These are phyloP conservation scores for cattle (Bos taurus) DNA, from an alignment of 2,113 vertebrate species.

Conservation along the genomic window ARS-UCD2.0 NC_037330.1:105802501-105803000, in stretches of 20 bases:
- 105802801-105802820: background rate
- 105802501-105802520: background rate
- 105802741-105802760: background rate
- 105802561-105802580: background rate
- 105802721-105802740: background rate
- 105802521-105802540: background rate
- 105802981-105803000: conserved; percentile 93
- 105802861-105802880: background rate
- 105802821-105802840: background rate
- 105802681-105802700: background rate
- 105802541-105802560: background rate
- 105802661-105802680: background rate
- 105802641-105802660: background rate
- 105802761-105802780: background rate
- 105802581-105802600: background rate
- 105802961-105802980: conserved; percentile 91
- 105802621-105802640: background rate
- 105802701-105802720: background rate
- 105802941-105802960: conserved; percentile 87
- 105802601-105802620: background rate
- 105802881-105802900: background rate
- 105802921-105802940: conserved; percentile 77
- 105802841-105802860: background rate
- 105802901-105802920: background rate
- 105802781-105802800: background rate